These are phyloP conservation scores for Amphilophus citrinellus DNA, from an alignment of 2,113 vertebrate genomes.

Conservation along the genomic window DNA sequence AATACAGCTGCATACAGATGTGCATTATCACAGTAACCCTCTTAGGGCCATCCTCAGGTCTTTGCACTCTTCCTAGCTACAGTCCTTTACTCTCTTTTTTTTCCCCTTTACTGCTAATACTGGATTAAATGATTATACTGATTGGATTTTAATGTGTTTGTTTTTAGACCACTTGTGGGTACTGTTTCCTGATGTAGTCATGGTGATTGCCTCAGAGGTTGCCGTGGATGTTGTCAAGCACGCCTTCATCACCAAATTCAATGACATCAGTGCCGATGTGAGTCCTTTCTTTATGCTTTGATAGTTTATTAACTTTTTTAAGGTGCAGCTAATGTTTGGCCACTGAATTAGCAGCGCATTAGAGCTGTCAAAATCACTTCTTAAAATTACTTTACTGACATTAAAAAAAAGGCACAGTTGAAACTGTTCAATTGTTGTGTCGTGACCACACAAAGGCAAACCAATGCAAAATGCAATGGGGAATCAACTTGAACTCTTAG, in stretches of 20 bases:
- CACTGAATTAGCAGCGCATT: neutral
- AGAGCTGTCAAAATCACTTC: neutral
- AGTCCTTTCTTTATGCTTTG: constrained; percentile 53
- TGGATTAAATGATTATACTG: neutral
- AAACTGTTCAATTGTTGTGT: neutral
- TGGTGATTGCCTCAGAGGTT: constrained; percentile 96
- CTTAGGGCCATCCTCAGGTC: neutral
- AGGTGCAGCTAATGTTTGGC: neutral
- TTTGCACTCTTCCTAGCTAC: neutral
- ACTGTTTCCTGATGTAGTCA: constrained; percentile 95
- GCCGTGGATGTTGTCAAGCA: constrained; percentile 98
- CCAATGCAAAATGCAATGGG: neutral
- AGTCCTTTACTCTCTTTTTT: neutral
- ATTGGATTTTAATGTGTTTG: constrained; percentile 9
- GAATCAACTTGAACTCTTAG: neutral
- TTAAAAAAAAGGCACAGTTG: too few relatives aligned
- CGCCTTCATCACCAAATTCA: constrained; percentile 99
- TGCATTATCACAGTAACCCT: neutral
- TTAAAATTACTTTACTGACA: too few relatives aligned
- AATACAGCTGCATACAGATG: neutral
- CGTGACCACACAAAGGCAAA: neutral
- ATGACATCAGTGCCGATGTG: constrained; percentile 98
- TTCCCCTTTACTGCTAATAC: neutral
- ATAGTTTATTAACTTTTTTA: neutral
- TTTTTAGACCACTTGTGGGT: constrained; percentile 96